Base-by-base conservation (phyloP, 2,797 vertebrate genomes). In the Thaleichthys pacificus region DNA sequence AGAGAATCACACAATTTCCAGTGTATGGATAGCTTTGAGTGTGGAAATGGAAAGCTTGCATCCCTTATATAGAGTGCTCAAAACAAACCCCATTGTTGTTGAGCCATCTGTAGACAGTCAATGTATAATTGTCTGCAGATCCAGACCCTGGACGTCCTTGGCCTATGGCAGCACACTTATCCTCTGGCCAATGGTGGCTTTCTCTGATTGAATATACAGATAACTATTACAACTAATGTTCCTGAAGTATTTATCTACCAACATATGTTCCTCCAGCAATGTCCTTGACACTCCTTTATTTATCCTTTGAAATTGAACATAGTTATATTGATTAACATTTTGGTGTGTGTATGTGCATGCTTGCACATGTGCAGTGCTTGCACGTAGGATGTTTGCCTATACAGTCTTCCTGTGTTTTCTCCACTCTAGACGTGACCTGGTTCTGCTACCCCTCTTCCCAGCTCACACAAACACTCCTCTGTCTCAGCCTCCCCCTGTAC, bases 101-200 rank as follows among this genome's bases (percentile, higher is more conserved):
- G 28, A 49, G 24, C 64, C 74, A 71, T 73, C 77, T 79, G 79
- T 47, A 72, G 26, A 66, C 15, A n/a, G 56, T 79, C 74, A 69
- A 49, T 56, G 12, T 62, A 58, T 68, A 61, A 22, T 38, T 67
- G 58, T 66, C 68, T 68, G 28, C 26, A 61, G 69, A 71, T 42
- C 4, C 22, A 56, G 57, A 61, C 62, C 30, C 4, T 61, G 58
- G 12, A 28, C 3, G 11, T 12, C 24, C 65, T 14, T 22, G 22
- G 51, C 51, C 51, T 5, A 61, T 71, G 15, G 66, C 62, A n/a
- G 47, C 32, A 21, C 22, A 26, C 65, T 14, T 15, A 47, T 17
- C 51, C 6, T 56, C 62, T 71, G 22, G 66, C 66, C 68, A 61
- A 66, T 69, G 68, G 64, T 70, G 66, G 61, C 26, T 58, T 54